A percentile compares a stretch with the other conserved stretches of the same genome.
Evolutionary conservation across 2,797 vertebrate species (phyloP).

Genomic region (Heterohyrax brucei): DNA sequence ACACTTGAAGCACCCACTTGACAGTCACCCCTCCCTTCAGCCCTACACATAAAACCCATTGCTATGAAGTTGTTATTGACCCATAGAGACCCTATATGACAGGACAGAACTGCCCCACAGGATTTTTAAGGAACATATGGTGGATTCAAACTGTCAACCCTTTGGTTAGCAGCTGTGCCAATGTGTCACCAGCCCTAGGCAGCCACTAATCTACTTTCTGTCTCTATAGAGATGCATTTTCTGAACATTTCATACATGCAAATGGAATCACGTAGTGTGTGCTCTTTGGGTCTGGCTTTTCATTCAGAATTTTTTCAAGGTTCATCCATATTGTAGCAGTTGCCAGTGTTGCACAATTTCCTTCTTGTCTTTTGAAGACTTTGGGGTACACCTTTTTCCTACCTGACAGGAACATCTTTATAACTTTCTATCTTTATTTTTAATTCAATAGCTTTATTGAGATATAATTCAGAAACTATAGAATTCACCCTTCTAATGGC

Average conservation of each 20-base stretch:
- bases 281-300: not conserved
- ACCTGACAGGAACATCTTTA: not conserved
- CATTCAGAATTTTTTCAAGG: not conserved
- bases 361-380: not conserved
- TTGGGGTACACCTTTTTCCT: not conserved
- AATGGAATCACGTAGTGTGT: not conserved
- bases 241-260: not conserved
- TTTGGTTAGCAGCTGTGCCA: too few relatives aligned
- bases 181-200: not conserved
- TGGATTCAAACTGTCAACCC: too few relatives aligned
- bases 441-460: too few relatives aligned
- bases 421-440: not conserved
- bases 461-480: too few relatives aligned
- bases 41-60: too few relatives aligned
- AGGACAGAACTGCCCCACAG: too few relatives aligned
- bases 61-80: too few relatives aligned
- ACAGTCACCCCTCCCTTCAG: not conserved
- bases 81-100: too few relatives aligned
- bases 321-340: not conserved
- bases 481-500: too few relatives aligned
- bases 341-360: not conserved
- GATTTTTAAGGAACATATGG: too few relatives aligned
- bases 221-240: slow-evolving; percentile 10
- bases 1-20: not conserved
- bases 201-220: not conserved